Evolutionary conservation across 2,797 vertebrate genomes (phyloP).

Genomic region (Gambelia wislizenii): DNA sequence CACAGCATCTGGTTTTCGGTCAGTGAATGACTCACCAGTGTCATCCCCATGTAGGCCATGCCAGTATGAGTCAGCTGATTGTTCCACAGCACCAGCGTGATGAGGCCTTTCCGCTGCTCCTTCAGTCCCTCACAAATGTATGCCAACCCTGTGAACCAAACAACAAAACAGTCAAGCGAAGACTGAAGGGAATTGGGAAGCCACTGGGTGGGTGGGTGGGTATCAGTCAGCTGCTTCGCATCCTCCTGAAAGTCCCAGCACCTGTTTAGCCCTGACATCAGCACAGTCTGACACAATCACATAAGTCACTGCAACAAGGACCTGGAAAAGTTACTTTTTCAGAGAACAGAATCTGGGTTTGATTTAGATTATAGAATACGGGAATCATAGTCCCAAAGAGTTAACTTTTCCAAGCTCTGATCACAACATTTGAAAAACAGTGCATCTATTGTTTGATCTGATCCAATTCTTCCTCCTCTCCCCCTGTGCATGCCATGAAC

Average conservation of each 20-base stretch:
- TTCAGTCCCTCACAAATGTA: conserved; percentile 95
- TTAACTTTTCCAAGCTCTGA: too few species aligned
- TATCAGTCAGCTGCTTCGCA: neutral
- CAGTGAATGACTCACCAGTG: conserved; percentile 83
- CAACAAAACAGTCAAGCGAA: neutral
- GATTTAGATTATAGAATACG: too few species aligned
- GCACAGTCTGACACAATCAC: neutral
- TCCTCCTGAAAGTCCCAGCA: neutral
- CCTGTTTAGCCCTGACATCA: neutral
- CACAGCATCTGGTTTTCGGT: neutral
- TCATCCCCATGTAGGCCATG: conserved; percentile 92
- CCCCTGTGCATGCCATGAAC: too few species aligned
- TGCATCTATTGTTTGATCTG: neutral
- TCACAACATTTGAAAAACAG: neutral
- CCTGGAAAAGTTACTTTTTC: too few species aligned
- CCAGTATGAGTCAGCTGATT: conserved; percentile 96
- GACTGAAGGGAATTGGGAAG: neutral
- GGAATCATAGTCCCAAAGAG: too few species aligned
- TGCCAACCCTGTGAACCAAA: conserved; percentile 84
- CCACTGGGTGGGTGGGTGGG: neutral
- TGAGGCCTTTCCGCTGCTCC: conserved; percentile 92
- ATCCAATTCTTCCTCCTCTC: too few species aligned
- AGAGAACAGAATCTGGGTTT: too few species aligned
- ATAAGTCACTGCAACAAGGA: neutral
- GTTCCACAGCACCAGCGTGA: conserved; percentile 96